Evolutionary conservation across 64 coral and sea anemone species (phyloP), one percentile per base, ranked within the genome.

Genomic region (Acropora yongei): DNA sequence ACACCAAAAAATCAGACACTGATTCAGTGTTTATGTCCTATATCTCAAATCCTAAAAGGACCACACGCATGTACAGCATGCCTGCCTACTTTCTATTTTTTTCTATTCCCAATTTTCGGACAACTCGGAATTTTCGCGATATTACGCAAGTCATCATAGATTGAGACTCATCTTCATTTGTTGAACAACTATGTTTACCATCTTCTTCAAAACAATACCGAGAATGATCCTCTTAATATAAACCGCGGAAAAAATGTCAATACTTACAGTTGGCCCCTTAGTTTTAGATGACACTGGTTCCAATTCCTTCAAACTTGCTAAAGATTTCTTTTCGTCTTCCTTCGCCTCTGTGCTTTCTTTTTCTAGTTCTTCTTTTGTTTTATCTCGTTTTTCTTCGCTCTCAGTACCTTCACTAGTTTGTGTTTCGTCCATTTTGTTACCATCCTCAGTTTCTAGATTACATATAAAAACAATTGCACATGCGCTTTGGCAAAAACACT

Each of bases 291-390:
- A 30, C 42, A 71, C 65, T 45, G 65, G 74, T 17, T 84, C 79
- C 44, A 75, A 44, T 14, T 77, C 90, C 44, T 91, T 75, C 9
- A 74, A 74, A n/a, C 80, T 93, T 47, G 83, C 20, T 41, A 42
- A 11, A 55, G 58, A 68, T 39, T 80, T 86, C 73, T 44, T 86
- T 79, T 96, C 86, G 1, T 49, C 68, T 47, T 97, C 95, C 51
- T 75, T 85, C 3, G 10, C 65, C 8, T 85, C 82, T 1, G 65
- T 1, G 8, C 18, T 49, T 90, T 98, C 93, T 77, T 95, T 94
- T 57, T 91, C 96, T 3, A 98, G 41, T 72, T 99, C 94, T 30
- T 99, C 97, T 82, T 91, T 95, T 8, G 88, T 94, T 72, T 99
- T 95, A 86, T 96, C 88, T 80, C 91, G 88, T 48, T 93, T 96